phyloP scores from a whole-genome alignment of 2,888 invertebrate species.

The Asteroscopus sphinx region DNA sequence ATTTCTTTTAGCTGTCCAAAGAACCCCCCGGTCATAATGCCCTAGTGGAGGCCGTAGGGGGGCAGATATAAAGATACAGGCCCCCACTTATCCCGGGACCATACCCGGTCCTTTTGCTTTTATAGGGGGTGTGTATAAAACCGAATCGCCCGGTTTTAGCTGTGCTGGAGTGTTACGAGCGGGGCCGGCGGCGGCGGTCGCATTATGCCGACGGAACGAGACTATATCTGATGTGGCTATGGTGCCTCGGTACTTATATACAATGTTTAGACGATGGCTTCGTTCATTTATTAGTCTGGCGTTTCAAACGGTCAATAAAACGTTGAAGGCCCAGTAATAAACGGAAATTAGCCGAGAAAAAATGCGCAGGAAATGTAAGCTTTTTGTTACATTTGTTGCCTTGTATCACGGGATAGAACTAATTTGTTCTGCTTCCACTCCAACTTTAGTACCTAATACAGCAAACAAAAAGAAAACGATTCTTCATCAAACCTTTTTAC shows the following conservation, averaged over 20 bases:
- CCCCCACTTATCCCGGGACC: slow-evolving; percentile 88
- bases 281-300: slow-evolving; percentile 75
- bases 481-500: slow-evolving; percentile 4
- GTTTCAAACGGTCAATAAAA: slow-evolving; percentile 77
- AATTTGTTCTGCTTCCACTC: slow-evolving; percentile 29
- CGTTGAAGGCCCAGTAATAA: slow-evolving; percentile 69
- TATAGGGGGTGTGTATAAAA: slow-evolving; percentile 90
- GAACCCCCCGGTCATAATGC: slow-evolving; percentile 89
- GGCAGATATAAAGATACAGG: slow-evolving; percentile 89
- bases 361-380: slow-evolving; percentile 43
- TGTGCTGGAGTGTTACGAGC: slow-evolving; percentile 88
- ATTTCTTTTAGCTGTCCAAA: slow-evolving; percentile 90
- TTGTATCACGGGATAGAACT: slow-evolving; percentile 29
- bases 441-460: slow-evolving; percentile 8
- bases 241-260: slow-evolving; percentile 81
- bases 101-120: slow-evolving; percentile 89
- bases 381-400: slow-evolving; percentile 47
- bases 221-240: slow-evolving; percentile 84
- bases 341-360: slow-evolving; percentile 62
- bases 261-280: slow-evolving; percentile 79
- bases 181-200: slow-evolving; percentile 83
- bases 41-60: slow-evolving; percentile 81
- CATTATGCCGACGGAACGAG: slow-evolving; percentile 81
- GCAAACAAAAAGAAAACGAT: slow-evolving; percentile 16
- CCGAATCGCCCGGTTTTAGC: slow-evolving; percentile 90